Evolutionary conservation across 2,888 invertebrate genomes (phyloP), one percentile per base, ranked within the genome.

Genomic region (Sycophila texana): DNA sequence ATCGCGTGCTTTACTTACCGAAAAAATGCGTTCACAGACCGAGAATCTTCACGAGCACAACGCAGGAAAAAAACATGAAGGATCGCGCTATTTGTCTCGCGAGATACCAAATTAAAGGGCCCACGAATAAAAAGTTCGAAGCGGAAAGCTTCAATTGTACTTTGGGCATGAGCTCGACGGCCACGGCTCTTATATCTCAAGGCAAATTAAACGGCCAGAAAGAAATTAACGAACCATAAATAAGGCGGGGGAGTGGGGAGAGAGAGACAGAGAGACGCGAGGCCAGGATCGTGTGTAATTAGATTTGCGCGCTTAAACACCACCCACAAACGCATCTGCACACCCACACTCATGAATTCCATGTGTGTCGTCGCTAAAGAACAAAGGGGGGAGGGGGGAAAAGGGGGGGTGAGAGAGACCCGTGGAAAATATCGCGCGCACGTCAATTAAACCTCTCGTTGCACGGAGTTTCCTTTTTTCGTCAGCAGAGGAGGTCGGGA

Each of bases 161-260:
- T 2, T 14, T 4, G n/a, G 18, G n/a, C 13, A 26, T 3, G 55
- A 53, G 22, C 65, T 26, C 57, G 49, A 30, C 4, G 16, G 7
- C 16, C 16, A 66, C 61, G 30, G 13, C 61, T 26, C 13, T 70
- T 51, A 57, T 61, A 55, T 68, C 68, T 75, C 70, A 61, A 53
- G 58, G 79, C 65, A 79, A 79, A 79, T 79, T 70, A 71, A 79
- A 57, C 65, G 51, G 58, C 4, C 10, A 26, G 55, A 71, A 67
- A 75, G 66, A 74, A 66, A 75, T 75, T 79, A 79, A 75, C 75
- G 66, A 75, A 79, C 74, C 66, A 74, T 75, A 79, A 79, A 79
- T 73, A 77, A 72, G 58, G 77, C 39, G 18, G 14, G 20, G 39
- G 30, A 18, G n/a, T 49, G n/a, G 22, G 18, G 71, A 12, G 60